Evolutionary conservation across 2,113 vertebrate species (phyloP), one percentile per base, ranked within the genome.

Genomic region (Etia nguti): DNA sequence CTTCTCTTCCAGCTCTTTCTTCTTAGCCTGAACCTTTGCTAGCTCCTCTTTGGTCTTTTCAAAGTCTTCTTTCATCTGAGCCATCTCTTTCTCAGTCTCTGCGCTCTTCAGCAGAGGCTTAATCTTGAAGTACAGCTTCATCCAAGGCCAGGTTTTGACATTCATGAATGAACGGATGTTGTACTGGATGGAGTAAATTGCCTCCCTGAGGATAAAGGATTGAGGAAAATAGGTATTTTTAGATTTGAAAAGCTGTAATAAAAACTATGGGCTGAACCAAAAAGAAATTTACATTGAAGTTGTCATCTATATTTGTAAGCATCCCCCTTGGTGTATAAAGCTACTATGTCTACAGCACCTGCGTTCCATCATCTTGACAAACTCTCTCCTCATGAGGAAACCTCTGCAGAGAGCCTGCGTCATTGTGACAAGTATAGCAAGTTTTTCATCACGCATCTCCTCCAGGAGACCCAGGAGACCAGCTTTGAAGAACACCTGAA

Each of bases 371-470:
- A 97, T 97, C 85, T 96, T 96, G 8, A 92, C 91, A 95, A 95
- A 97, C 86, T 97, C 96, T 18, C 46, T 91, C 43, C 96, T 97
- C 95, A 95, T 96, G 16, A 96, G 77, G 88, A 85, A 96, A 41
- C 94, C 96, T 89, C 96, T 94, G 81, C 95, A 95, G 52, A 95
- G 65, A 75, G 92, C 95, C 86, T 97, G 96, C 75, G 96, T 97
- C 96, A 97, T 96, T 82, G 96, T 96, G 43, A 96, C 92, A 68
- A 97, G 93, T 6, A 54, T 89, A 29, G 97, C 97, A 84, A 99
- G 93, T 87, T 98, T 99, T 1, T 99, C 98, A 96, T 99, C 98
- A 80, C 98, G 95, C 98, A 99, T 99, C 96, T 98, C 99, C 97
- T 99, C 98, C 80, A 99, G 95, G 2, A 92, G 13, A 65, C 98